A percentile compares a stretch with the other conserved stretches of the same genome.
phyloP scores from a whole-genome alignment of 2,888 invertebrate species.

The Brachypalpus laphriformis region DNA sequence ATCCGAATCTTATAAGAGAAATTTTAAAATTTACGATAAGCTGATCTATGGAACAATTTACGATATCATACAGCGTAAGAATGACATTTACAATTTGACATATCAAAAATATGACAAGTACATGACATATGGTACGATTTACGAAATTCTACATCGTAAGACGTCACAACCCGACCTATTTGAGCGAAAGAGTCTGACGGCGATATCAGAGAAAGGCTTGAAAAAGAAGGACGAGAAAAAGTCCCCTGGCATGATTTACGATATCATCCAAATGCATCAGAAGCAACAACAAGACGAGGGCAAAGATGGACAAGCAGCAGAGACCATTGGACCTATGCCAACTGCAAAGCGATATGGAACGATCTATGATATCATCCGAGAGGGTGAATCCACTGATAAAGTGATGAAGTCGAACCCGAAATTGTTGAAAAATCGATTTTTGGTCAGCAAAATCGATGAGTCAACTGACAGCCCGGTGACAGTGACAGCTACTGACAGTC shows the following conservation, averaged over 20 bases:
- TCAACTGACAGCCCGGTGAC: slow-evolving; percentile 47
- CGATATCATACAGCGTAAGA: slow-evolving; percentile 82
- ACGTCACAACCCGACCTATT: slow-evolving; percentile 79
- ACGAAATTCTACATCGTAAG: slow-evolving; percentile 82
- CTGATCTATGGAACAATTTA: slow-evolving; percentile 82
- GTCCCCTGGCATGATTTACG: slow-evolving; percentile 81
- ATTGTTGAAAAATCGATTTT: slow-evolving; percentile 79
- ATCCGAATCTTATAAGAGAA: slow-evolving; percentile 78
- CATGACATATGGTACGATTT: slow-evolving; percentile 83
- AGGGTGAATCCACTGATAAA: slow-evolving; percentile 76
- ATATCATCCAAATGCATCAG: slow-evolving; percentile 81
- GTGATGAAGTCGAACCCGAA: slow-evolving; percentile 34
- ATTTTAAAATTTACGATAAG: slow-evolving; percentile 83
- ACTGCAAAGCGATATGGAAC: slow-evolving; percentile 79
- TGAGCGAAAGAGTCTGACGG: slow-evolving; percentile 81
- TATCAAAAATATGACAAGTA: slow-evolving; percentile 83
- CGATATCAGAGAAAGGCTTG: slow-evolving; percentile 79
- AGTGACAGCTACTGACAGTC: slow-evolving; percentile 30
- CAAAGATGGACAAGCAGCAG: background rate
- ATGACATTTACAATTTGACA: slow-evolving; percentile 81
- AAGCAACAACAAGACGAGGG: slow-evolving; percentile 51
- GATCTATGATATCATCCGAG: slow-evolving; percentile 82
- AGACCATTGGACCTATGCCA: slow-evolving; percentile 40
- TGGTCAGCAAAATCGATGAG: slow-evolving; percentile 82
- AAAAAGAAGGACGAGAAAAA: slow-evolving; percentile 74